Evolutionary conservation across 2,113 vertebrate species (phyloP).

Genomic region (Stegostoma tigrinum): DNA sequence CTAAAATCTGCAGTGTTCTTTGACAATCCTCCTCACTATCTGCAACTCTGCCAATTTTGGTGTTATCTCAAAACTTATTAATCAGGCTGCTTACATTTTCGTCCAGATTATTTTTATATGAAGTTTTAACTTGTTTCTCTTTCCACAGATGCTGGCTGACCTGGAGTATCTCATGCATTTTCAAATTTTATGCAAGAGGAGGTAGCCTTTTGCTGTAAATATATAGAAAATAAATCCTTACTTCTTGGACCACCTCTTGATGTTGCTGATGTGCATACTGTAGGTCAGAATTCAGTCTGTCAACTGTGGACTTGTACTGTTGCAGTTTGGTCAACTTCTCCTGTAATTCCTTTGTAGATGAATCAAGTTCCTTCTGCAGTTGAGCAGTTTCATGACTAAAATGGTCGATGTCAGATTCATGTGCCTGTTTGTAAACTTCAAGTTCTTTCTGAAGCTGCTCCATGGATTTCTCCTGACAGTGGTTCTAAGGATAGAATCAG

Average conservation of each 20-base stretch:
- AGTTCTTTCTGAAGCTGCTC: slow-evolving; percentile 40
- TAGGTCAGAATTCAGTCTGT: slow-evolving; percentile 51
- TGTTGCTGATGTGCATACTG: slow-evolving; percentile 51
- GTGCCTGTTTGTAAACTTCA: slow-evolving; percentile 41
- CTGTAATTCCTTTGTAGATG: slow-evolving; percentile 45
- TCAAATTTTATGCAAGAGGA: background rate
- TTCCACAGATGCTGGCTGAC: background rate
- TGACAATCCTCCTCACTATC: no score
- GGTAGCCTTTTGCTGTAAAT: background rate
- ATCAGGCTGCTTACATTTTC: no score
- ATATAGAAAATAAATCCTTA: slow-evolving; percentile 41
- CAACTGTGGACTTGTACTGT: slow-evolving; percentile 46
- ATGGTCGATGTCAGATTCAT: slow-evolving; percentile 49
- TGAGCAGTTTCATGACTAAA: slow-evolving; percentile 45
- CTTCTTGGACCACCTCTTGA: slow-evolving; percentile 52
- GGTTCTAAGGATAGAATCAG: slow-evolving; percentile 37
- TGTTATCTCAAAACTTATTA: no score
- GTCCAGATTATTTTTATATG: no score
- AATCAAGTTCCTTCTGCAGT: slow-evolving; percentile 54
- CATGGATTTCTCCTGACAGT: slow-evolving; percentile 43
- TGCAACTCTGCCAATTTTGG: no score
- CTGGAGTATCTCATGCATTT: background rate
- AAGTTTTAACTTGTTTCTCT: background rate
- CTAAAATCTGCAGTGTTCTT: no score
- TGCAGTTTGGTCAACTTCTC: slow-evolving; percentile 52